These are phyloP conservation scores for Halesus radiatus DNA, from an alignment of 1,140 invertebrate species.

Conservation along the genomic window DNA sequence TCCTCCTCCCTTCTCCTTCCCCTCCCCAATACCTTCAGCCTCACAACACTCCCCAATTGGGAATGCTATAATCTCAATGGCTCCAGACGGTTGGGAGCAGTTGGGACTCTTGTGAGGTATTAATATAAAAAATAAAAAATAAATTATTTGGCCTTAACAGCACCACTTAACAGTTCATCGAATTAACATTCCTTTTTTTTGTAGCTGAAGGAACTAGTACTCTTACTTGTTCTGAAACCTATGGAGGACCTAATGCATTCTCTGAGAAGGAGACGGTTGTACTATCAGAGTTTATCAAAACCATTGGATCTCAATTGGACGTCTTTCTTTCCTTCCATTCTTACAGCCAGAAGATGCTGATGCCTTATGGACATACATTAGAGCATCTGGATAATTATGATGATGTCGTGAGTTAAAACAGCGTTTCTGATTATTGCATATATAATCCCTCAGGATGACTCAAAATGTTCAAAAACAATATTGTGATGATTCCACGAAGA, in stretches of 20 bases:
- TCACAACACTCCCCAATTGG: too few relatives aligned
- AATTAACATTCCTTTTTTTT: constrained; percentile 58
- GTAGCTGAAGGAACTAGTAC: constrained; percentile 74
- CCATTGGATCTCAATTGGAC: constrained; percentile 61
- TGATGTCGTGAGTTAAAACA: constrained; percentile 69
- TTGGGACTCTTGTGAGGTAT: too few relatives aligned
- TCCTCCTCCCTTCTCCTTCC: too few relatives aligned
- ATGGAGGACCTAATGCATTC: constrained; percentile 75
- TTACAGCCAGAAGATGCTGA: constrained; percentile 80
- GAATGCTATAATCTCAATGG: too few relatives aligned
- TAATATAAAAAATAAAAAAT: too few relatives aligned
- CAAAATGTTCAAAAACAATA: too few relatives aligned
- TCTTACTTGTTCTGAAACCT: constrained; percentile 77
- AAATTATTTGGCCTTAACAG: too few relatives aligned
- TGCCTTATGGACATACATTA: constrained; percentile 78
- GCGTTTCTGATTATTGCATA: too few relatives aligned
- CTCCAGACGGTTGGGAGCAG: too few relatives aligned
- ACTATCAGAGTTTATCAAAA: constrained; percentile 67
- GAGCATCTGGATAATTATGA: constrained; percentile 74
- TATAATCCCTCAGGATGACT: too few relatives aligned
- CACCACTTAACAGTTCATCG: background rate
- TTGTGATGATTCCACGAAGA: too few relatives aligned
- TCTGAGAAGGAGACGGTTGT: constrained; percentile 79
- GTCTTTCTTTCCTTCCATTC: constrained; percentile 79
- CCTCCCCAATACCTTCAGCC: too few relatives aligned